phyloP scores from a whole-genome alignment of 1,140 invertebrate species.

The Papilio machaon region DNA sequence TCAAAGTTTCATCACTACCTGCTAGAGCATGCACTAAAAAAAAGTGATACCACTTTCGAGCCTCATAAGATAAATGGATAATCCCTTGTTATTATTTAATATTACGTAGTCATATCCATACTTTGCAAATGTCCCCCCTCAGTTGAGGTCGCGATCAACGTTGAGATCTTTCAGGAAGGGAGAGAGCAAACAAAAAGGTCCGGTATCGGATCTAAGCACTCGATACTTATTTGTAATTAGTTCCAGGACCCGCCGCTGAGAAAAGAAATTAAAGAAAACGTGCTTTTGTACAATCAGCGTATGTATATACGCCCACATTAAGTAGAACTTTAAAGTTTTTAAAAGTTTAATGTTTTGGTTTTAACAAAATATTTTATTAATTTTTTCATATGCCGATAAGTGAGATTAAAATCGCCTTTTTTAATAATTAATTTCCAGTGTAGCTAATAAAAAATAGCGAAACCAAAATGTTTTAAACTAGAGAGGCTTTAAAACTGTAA shows the following conservation, averaged over 20 bases:
- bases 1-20: no score
- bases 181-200: slow-evolving; percentile 43
- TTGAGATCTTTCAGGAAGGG: slow-evolving; percentile 52
- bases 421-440: no score
- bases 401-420: no score
- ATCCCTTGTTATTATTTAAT: not conserved
- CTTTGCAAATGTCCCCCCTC: not conserved
- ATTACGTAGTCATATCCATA: slow-evolving; percentile 33
- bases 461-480: no score
- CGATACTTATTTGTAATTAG: slow-evolving; percentile 63
- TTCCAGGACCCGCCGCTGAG: slow-evolving; percentile 42
- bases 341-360: no score
- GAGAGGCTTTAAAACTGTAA: no score
- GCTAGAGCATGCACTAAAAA: no score
- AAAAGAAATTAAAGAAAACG: slow-evolving; percentile 39
- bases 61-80: no score
- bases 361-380: no score
- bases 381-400: no score
- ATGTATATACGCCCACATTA: not conserved
- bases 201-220: slow-evolving; percentile 49
- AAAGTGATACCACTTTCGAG: no score
- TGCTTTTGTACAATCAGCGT: not conserved
- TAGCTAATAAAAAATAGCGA: no score
- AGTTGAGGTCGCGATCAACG: slow-evolving; percentile 44
- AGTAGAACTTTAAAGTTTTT: not conserved